Evolutionary conservation across 2,888 invertebrate genomes (phyloP).

Genomic region (Spilosoma lubricipeda): DNA sequence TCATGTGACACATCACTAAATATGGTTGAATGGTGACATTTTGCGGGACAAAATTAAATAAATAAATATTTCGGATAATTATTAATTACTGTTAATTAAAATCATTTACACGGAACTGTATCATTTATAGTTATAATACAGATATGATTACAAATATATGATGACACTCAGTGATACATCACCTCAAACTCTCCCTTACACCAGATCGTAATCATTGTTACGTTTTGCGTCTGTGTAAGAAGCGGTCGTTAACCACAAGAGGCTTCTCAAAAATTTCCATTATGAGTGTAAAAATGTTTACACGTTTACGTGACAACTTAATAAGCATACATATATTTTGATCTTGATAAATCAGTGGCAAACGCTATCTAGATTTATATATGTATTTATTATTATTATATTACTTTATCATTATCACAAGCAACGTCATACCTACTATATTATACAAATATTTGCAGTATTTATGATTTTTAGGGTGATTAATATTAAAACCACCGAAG

Average conservation of each 20-base stretch:
- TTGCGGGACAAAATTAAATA: not conserved
- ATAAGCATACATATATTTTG: constrained; percentile 62
- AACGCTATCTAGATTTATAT: constrained; percentile 65
- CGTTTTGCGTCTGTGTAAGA: not conserved
- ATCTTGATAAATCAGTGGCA: constrained; percentile 72
- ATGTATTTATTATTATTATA: constrained; percentile 27
- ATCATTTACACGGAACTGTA: not conserved
- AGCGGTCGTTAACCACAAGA: not conserved
- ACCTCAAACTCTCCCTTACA: not conserved
- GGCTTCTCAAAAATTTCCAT: constrained; percentile 60
- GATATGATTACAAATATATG: not conserved
- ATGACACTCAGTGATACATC: not conserved
- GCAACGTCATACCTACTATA: constrained; percentile 53
- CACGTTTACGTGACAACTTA: constrained; percentile 73
- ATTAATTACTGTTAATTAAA: no score
- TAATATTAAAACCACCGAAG: constrained; percentile 35
- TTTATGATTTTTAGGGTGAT: constrained; percentile 48
- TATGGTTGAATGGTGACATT: not conserved
- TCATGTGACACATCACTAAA: not conserved
- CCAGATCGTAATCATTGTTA: not conserved
- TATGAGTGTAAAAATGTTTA: constrained; percentile 45
- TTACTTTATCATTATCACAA: constrained; percentile 54
- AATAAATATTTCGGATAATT: no score
- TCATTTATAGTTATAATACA: not conserved
- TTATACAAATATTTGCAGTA: constrained; percentile 53